Percentiles rank a stretch among this genome's conserved stretches.
These are phyloP conservation scores for Thumatha senex DNA, from an alignment of 2,888 invertebrate species.

Conservation along the genomic window DNA sequence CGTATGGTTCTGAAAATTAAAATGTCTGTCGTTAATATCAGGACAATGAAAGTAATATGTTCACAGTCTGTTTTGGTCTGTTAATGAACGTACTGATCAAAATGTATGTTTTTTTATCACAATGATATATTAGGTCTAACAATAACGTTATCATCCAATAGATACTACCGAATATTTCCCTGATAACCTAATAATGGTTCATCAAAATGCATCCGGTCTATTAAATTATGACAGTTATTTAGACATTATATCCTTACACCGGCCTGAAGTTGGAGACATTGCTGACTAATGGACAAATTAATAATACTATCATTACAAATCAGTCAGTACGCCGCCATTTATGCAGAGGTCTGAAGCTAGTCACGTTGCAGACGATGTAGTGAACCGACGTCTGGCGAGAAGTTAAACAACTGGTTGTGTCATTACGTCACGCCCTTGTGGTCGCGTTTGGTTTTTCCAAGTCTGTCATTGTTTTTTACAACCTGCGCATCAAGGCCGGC, in stretches of 20 bases:
- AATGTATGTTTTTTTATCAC: neutral
- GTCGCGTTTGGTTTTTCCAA: constrained; percentile 30
- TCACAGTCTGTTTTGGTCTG: no score
- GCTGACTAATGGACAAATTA: neutral
- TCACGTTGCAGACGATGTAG: constrained; percentile 44
- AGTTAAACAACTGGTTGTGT: constrained; percentile 31
- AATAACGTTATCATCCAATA: neutral
- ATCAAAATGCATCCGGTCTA: neutral
- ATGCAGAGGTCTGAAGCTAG: constrained; percentile 42
- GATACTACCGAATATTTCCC: neutral
- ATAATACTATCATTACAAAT: neutral
- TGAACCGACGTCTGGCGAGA: constrained; percentile 43
- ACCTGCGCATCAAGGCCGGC: constrained; percentile 41
- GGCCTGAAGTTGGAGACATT: neutral
- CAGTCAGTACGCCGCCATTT: constrained; percentile 8
- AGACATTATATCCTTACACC: neutral
- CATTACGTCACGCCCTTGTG: constrained; percentile 39
- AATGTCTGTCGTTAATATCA: no score
- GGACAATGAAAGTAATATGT: no score
- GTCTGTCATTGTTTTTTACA: constrained; percentile 41
- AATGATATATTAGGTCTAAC: neutral
- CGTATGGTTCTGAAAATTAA: no score
- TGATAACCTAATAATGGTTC: neutral
- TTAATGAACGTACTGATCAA: neutral
- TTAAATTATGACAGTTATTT: neutral